A percentile compares a stretch with the other conserved stretches of the same genome.
Evolutionary conservation across 2,797 vertebrate genomes (phyloP).

Genomic region (Esox lucius): DNA sequence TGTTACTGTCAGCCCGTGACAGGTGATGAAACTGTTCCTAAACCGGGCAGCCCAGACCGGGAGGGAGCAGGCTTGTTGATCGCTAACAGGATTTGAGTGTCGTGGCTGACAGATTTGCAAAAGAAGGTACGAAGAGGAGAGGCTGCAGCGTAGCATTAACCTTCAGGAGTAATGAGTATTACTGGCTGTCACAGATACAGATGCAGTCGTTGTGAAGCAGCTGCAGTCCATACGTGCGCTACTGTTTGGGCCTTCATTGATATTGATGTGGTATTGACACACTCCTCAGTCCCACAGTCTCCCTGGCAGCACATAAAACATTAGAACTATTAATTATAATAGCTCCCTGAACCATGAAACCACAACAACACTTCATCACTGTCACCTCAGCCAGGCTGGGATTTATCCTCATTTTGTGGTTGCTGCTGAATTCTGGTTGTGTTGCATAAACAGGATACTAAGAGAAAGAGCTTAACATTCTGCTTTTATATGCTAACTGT

Average conservation of each 20-base stretch:
- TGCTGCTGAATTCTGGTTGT: background rate
- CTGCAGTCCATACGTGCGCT: background rate
- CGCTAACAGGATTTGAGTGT: slow-evolving; percentile 5
- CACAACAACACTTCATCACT: slow-evolving; percentile 20
- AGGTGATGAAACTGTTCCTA: background rate
- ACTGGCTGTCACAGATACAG: background rate
- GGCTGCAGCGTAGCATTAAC: background rate
- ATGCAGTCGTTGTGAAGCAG: background rate
- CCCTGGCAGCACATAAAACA: slow-evolving; percentile 20
- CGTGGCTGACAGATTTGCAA: background rate
- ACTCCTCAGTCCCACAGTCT: slow-evolving; percentile 13
- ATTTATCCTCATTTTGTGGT: slow-evolving; percentile 15
- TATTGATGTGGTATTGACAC: slow-evolving; percentile 27
- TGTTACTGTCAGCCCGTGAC: slow-evolving; percentile 3
- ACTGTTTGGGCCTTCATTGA: slow-evolving; percentile 13
- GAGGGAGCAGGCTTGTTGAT: background rate
- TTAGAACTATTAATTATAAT: slow-evolving; percentile 28
- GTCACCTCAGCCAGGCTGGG: slow-evolving; percentile 9
- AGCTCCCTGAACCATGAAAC: slow-evolving; percentile 15
- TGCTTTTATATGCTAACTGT: background rate
- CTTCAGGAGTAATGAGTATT: slow-evolving; percentile 5
- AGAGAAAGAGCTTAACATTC: background rate
- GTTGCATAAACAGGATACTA: slow-evolving; percentile 3
- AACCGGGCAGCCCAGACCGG: background rate
- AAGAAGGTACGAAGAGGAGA: background rate